Base-by-base conservation (phyloP, 2,113 vertebrate species). In the Pygoscelis antarcticus region DNA sequence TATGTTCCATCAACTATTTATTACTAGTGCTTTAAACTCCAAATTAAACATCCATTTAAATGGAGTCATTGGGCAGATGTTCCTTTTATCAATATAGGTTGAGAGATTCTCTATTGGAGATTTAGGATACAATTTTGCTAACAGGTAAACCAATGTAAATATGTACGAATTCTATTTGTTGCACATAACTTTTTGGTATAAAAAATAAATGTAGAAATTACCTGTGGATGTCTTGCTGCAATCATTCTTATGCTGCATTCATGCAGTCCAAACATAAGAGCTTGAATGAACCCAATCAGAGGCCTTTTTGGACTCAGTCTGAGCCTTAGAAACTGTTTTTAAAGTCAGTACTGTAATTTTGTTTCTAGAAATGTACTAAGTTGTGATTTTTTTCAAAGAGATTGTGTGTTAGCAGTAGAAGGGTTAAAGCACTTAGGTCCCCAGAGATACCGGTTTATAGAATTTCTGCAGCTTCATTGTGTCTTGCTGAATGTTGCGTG, bases 91-190 rank as follows among this genome's bases (percentile, higher is more conserved):
- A 89, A 29, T 78, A 58, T 17, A 98, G 96, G 92, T 64, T 94
- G 94, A 96, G 89, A 95, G 87, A 96, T 95, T 97, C 98, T 97
- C 95, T 96, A 25, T 60, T 82, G 93, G 96, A 98, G 90, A 95
- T 97, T 97, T 97, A 98, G 98, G 96, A 96, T 95, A 96, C 95
- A 93, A 57, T 98, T 98, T 98, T 98, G 97, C 97, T 98, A 98
- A 98, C 92, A 97, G 96, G 95, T 96, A 89, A 98, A 98, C 94
- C 80, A 92, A 77, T 99, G 98, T 99, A 99, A 98, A 98, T 98
- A 98, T 98, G 98, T 98, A 98, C 14, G 98, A 98, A 98, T 98
- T 98, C 98, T 98, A 98, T 98, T 98, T 98, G 98, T 99, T 98
- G 98, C 98, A 98, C 98, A 98, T 98, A 98, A 98, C 96, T 98